Percentiles rank a stretch among this genome's conserved stretches.
Evolutionary conservation across 1,140 invertebrate genomes (phyloP).

Genomic region (Chymomyza costata): DNA sequence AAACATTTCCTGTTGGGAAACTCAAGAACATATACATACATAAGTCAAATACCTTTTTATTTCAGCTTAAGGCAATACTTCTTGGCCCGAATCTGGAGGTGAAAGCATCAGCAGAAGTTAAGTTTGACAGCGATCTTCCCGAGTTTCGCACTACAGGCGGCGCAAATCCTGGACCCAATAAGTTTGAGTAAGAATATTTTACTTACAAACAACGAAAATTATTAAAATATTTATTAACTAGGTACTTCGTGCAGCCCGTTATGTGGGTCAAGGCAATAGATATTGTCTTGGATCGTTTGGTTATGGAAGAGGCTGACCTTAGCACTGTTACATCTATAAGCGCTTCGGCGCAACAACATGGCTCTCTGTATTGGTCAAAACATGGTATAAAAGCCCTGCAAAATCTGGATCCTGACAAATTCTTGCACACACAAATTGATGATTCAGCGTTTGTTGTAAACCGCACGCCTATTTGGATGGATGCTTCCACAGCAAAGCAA

Average conservation of each 20-base stretch:
- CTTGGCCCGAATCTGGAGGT: constrained; percentile 85
- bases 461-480: constrained; percentile 98
- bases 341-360: constrained; percentile 97
- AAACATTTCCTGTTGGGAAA: too few species aligned
- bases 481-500: constrained; percentile 89
- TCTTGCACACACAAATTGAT: constrained; percentile 88
- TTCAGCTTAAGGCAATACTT: constrained; percentile 93
- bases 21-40: too few species aligned
- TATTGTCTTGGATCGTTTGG: constrained; percentile 89
- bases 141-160: constrained; percentile 81
- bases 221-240: constrained; percentile 7
- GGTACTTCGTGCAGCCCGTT: constrained; percentile 83
- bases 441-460: constrained; percentile 84
- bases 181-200: constrained; percentile 78
- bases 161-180: constrained; percentile 51
- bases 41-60: too few species aligned
- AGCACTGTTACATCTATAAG: constrained; percentile 88
- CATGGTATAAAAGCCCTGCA: constrained; percentile 82
- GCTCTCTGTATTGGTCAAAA: constrained; percentile 94
- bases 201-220: background rate
- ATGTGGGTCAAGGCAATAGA: constrained; percentile 98
- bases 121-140: constrained; percentile 92
- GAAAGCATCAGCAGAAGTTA: constrained; percentile 86
- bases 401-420: constrained; percentile 83
- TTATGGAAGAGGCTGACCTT: constrained; percentile 88